Evolutionary conservation across 1,140 invertebrate genomes (phyloP).

Genomic region (Lethocerus indicus): DNA sequence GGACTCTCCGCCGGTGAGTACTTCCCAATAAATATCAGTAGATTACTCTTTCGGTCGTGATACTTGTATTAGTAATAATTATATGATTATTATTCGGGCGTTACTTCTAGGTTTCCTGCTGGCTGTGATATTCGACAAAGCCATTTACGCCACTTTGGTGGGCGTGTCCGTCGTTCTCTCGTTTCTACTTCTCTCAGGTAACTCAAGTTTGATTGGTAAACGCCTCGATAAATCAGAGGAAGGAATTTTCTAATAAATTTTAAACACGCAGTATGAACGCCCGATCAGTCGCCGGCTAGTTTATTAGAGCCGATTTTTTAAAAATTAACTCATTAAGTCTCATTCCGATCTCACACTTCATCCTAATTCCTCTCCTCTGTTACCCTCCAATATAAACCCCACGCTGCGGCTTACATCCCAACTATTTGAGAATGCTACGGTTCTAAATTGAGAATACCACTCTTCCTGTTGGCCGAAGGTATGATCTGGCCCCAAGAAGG

Average conservation of each 20-base stretch:
- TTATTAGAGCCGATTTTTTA: no score
- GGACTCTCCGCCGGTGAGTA: conserved; percentile 16
- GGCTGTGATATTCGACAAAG: conserved; percentile 5
- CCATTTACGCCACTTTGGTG: conserved; percentile 6
- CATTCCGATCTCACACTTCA: no score
- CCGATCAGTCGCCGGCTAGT: not conserved
- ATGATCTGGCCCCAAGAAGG: conserved; percentile 18
- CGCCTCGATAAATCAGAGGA: no score
- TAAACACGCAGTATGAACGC: not conserved
- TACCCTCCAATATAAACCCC: not conserved
- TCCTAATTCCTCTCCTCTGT: no score
- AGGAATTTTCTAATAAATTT: not conserved
- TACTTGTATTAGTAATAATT: no score
- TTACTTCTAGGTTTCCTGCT: not conserved
- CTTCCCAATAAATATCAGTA: not conserved
- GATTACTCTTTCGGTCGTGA: not conserved
- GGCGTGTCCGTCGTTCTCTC: conserved; percentile 1
- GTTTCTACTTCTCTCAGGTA: conserved; percentile 9
- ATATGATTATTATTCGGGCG: no score
- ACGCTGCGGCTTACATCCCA: not conserved
- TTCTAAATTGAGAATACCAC: not conserved
- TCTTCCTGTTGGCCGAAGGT: conserved; percentile 6
- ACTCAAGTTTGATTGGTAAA: no score
- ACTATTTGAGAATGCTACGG: not conserved
- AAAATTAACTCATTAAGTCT: no score